These are phyloP conservation scores for Antrozous pallidus DNA, from an alignment of 2,797 vertebrate species.

Conservation along the genomic window DNA sequence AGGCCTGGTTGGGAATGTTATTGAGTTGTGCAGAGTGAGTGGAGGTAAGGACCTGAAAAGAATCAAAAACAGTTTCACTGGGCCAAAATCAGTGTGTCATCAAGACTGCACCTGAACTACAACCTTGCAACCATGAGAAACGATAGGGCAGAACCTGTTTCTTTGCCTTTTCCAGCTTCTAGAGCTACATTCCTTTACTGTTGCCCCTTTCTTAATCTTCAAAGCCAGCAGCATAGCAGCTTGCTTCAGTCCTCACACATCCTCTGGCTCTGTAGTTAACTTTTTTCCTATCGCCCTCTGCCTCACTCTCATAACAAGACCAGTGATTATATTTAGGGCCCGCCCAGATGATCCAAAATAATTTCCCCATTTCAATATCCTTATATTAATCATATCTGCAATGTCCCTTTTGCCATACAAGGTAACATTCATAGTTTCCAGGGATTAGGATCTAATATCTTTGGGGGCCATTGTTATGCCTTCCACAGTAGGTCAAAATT, in stretches of 20 bases:
- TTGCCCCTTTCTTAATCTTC: not conserved
- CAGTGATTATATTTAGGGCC: constrained; percentile 30
- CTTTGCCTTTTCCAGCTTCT: not conserved
- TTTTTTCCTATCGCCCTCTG: not conserved
- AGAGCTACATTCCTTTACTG: not conserved
- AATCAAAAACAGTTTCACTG: constrained; percentile 15
- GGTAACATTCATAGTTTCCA: not conserved
- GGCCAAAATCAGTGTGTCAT: not conserved
- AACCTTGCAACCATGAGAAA: not conserved
- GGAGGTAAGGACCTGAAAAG: constrained; percentile 14
- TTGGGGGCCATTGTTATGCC: not conserved
- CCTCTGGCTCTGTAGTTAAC: not conserved
- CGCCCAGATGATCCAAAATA: constrained; percentile 33
- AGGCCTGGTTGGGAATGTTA: not conserved
- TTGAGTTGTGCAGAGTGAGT: not conserved
- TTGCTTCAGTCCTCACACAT: not conserved
- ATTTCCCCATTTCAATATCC: constrained; percentile 25
- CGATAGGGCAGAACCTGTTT: not conserved
- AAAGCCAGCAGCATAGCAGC: not conserved
- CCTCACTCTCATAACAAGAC: not conserved
- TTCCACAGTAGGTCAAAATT: constrained; percentile 20
- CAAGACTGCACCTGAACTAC: not conserved
- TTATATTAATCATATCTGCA: constrained; percentile 34
- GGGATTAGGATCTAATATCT: not conserved
- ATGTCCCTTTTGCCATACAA: not conserved